A percentile compares a stretch with the other conserved stretches of the same genome.
phyloP scores from a whole-genome alignment of 2,113 vertebrate species.

The Xiphophorus maculatus region DNA sequence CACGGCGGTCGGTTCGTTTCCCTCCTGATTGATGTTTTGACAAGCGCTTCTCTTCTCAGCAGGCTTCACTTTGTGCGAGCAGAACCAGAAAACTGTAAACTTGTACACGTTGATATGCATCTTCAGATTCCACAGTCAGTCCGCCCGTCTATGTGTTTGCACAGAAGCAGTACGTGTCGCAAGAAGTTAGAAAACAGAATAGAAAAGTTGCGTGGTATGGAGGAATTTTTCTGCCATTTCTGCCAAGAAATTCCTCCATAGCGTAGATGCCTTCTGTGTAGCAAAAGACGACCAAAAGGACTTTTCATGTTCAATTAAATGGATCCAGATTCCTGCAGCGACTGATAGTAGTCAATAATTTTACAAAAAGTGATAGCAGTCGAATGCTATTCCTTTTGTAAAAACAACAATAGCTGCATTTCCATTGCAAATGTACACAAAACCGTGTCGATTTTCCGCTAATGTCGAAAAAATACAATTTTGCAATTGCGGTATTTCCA shows the following conservation, averaged over 20 bases:
- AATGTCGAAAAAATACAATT: too few relatives aligned
- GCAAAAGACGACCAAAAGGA: not conserved
- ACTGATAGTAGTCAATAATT: not conserved
- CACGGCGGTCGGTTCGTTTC: constrained; percentile 30
- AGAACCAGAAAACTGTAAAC: constrained; percentile 44
- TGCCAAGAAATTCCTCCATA: too few relatives aligned
- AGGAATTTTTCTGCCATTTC: too few relatives aligned
- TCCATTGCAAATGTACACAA: too few relatives aligned
- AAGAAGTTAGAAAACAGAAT: not conserved
- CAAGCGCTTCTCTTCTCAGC: constrained; percentile 48
- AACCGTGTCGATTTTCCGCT: too few relatives aligned
- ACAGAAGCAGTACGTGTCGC: not conserved
- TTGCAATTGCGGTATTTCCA: too few relatives aligned
- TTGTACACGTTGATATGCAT: not conserved
- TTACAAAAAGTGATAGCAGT: not conserved
- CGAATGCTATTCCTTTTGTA: not conserved
- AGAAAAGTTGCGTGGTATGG: too few relatives aligned
- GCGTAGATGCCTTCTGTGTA: not conserved
- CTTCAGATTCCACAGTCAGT: not conserved
- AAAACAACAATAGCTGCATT: too few relatives aligned
- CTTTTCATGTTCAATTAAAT: not conserved
- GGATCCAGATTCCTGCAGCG: not conserved
- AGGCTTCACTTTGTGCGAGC: constrained; percentile 45
- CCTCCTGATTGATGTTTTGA: constrained; percentile 62
- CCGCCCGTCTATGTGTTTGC: not conserved